A percentile compares a stretch with the other conserved stretches of the same genome.
phyloP scores from a whole-genome alignment of 2,797 vertebrate species.

The Sylvilagus floridanus region DNA sequence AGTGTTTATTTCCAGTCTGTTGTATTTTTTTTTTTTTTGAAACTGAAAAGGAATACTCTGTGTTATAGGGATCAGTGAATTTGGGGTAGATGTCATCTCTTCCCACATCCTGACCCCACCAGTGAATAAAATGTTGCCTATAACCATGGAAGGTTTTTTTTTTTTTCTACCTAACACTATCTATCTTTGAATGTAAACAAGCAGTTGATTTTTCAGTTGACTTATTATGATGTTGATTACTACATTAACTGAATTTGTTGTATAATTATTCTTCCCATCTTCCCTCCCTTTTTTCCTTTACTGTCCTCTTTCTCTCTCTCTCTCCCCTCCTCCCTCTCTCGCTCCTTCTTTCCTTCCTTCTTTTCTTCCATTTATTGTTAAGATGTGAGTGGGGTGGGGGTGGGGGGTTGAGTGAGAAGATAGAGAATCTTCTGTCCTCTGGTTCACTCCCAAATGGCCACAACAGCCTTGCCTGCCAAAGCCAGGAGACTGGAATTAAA shows the following conservation, averaged over 20 bases:
- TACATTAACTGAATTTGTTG: slow-evolving; percentile 43
- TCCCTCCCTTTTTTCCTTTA: no score
- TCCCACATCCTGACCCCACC: neutral
- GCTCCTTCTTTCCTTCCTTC: no score
- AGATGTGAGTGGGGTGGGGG: no score
- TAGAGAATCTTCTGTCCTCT: no score
- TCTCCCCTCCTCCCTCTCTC: no score
- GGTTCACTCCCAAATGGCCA: no score
- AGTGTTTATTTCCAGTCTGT: neutral
- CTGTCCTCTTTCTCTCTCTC: no score
- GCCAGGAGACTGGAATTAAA: no score
- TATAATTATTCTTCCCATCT: neutral
- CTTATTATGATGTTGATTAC: slow-evolving; percentile 31
- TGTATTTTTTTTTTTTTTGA: neutral
- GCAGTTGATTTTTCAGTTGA: neutral
- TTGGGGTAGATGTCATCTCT: neutral
- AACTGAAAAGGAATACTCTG: neutral
- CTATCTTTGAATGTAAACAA: neutral
- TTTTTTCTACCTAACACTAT: neutral
- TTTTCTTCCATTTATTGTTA: no score
- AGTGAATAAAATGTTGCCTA: neutral
- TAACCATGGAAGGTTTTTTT: neutral
- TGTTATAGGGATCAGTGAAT: neutral
- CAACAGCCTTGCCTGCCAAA: no score
- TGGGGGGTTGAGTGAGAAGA: no score